Percentiles rank a stretch among this genome's conserved stretches.
Evolutionary conservation across 2,113 vertebrate genomes (phyloP).

Genomic region (Mugil cephalus): DNA sequence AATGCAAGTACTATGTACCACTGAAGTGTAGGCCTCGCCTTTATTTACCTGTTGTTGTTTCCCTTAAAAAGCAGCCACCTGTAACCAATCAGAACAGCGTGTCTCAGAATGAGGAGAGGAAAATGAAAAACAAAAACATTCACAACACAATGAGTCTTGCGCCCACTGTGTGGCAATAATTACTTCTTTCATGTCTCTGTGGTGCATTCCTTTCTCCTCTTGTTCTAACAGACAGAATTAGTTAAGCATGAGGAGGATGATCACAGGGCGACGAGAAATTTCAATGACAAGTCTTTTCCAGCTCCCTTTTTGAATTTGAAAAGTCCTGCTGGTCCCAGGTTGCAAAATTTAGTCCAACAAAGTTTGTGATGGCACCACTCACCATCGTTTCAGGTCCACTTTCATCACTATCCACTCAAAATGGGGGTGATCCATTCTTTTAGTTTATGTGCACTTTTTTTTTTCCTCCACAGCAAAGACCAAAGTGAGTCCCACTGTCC

Average conservation of each 20-base stretch:
- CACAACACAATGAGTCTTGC: constrained; percentile 18
- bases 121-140: constrained; percentile 24
- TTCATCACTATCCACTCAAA: constrained; percentile 29
- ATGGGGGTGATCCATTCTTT: constrained; percentile 28
- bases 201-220: constrained; percentile 17
- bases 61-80: background rate
- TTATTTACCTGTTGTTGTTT: constrained; percentile 7
- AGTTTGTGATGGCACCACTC: constrained; percentile 48
- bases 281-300: constrained; percentile 30
- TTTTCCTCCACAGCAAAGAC: constrained; percentile 32
- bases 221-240: constrained; percentile 56
- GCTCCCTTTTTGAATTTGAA: constrained; percentile 28
- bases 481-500: constrained; percentile 50
- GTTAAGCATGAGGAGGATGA: constrained; percentile 45
- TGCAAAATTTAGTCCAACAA: constrained; percentile 51
- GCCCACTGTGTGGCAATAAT: constrained; percentile 20
- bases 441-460: constrained; percentile 26
- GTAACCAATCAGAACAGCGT: constrained; percentile 5
- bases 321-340: constrained; percentile 19
- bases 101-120: constrained; percentile 3
- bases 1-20: background rate
- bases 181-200: constrained; percentile 1
- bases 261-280: constrained; percentile 28
- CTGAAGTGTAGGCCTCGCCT: background rate
- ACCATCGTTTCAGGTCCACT: constrained; percentile 58